Evolutionary conservation across 2,888 invertebrate species (phyloP).

Genomic region (Hypercompe scribonia): DNA sequence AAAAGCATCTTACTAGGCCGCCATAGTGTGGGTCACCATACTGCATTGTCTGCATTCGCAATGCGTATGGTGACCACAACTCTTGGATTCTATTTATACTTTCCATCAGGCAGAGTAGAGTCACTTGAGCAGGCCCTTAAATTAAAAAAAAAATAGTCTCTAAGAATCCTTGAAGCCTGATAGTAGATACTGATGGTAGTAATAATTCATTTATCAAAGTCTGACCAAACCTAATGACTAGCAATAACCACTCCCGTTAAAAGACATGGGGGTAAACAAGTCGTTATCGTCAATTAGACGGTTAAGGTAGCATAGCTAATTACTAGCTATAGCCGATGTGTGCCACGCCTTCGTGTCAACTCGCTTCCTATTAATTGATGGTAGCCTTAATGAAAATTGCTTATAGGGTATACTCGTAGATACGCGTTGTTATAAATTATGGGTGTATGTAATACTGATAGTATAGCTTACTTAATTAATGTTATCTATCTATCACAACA

Average conservation of each 20-base stretch:
- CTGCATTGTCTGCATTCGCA: too few species aligned
- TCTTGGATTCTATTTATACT: too few species aligned
- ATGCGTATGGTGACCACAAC: too few species aligned
- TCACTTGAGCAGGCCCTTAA: too few species aligned
- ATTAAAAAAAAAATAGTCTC: too few species aligned
- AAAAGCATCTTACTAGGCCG: too few species aligned
- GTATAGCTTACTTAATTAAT: constrained; percentile 8
- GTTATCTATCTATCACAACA: neutral
- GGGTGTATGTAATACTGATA: constrained; percentile 12
- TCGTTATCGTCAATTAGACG: constrained; percentile 56
- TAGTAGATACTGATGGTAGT: neutral
- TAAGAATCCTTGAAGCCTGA: neutral
- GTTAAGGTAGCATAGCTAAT: constrained; percentile 60
- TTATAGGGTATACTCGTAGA: constrained; percentile 46
- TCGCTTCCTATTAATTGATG: constrained; percentile 78
- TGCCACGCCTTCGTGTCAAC: constrained; percentile 71
- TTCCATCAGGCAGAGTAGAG: too few species aligned
- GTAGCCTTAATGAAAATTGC: constrained; percentile 73
- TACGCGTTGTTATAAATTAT: constrained; percentile 15
- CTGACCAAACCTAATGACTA: constrained; percentile 33
- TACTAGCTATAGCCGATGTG: constrained; percentile 60
- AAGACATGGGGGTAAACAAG: constrained; percentile 52
- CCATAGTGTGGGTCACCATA: too few species aligned
- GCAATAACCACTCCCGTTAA: constrained; percentile 44
- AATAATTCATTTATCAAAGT: constrained; percentile 5